phyloP scores from a whole-genome alignment of 2,113 vertebrate genomes.

The Gulo gulo region DNA sequence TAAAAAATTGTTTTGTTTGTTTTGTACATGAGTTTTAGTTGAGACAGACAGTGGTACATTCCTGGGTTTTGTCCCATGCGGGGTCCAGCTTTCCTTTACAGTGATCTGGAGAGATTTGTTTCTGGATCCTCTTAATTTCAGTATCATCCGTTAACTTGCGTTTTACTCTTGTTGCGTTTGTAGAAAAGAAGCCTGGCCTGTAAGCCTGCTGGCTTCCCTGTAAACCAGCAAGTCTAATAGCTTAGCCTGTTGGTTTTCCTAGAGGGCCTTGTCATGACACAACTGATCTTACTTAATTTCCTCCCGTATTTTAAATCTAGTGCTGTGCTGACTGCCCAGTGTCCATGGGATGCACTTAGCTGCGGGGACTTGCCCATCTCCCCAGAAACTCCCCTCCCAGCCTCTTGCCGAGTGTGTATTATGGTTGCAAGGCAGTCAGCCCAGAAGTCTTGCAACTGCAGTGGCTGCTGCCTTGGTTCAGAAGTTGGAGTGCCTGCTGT shows the following conservation, averaged over 20 bases:
- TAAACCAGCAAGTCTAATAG: not conserved
- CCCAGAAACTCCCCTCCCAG: not conserved
- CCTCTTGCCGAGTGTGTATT: not conserved
- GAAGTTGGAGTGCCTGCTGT: not conserved
- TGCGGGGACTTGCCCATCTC: not conserved
- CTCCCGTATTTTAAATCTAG: not conserved
- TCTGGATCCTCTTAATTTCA: not conserved
- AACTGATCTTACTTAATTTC: not conserved
- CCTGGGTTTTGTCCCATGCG: not conserved
- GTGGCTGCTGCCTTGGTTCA: not conserved
- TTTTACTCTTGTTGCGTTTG: not conserved
- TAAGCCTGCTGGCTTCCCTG: not conserved
- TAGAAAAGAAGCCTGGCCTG: not conserved
- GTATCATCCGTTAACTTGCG: not conserved
- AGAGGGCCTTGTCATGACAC: not conserved
- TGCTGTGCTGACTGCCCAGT: not conserved
- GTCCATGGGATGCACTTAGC: not conserved
- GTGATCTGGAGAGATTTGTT: not conserved
- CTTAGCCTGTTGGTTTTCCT: not conserved
- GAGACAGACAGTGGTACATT: not conserved
- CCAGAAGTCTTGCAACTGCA: no score
- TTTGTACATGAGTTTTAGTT: not conserved
- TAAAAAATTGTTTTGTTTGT: not conserved
- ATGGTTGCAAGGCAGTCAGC: not conserved
- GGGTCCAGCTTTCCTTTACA: not conserved